phyloP scores from a whole-genome alignment of 2,797 vertebrate genomes.

The Anolis apletophallus region DNA sequence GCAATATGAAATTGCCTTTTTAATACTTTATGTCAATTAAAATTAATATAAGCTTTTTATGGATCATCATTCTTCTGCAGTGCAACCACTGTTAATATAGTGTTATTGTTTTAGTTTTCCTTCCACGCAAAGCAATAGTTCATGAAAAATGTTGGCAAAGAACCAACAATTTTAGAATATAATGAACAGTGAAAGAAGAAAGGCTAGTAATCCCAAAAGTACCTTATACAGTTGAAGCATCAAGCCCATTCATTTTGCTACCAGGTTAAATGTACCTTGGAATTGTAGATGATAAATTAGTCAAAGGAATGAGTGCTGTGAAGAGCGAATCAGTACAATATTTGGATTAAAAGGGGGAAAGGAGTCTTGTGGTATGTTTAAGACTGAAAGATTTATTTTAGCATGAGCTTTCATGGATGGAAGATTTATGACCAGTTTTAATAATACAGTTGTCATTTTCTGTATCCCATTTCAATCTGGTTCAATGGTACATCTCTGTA shows the following conservation, averaged over 20 bases:
- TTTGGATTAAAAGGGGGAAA: slow-evolving; percentile 16
- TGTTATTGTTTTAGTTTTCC: not conserved
- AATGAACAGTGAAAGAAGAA: not conserved
- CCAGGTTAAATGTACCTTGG: not conserved
- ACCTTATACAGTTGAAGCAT: not conserved
- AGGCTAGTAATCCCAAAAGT: not conserved
- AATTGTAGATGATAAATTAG: slow-evolving; percentile 28
- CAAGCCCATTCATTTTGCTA: not conserved
- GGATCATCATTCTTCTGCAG: not conserved
- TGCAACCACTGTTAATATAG: not conserved
- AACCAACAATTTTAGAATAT: not conserved
- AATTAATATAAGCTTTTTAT: not conserved
- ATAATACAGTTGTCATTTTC: slow-evolving; percentile 10
- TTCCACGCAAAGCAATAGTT: not conserved
- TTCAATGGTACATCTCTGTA: no score
- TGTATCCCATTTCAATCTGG: no score
- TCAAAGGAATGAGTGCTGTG: slow-evolving; percentile 58
- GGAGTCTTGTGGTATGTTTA: no score
- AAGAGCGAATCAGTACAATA: slow-evolving; percentile 17
- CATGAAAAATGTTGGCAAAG: not conserved
- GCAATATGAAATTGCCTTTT: not conserved
- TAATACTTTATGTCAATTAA: not conserved
- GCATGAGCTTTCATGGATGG: no score
- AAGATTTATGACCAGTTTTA: no score
- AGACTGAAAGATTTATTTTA: no score